Evolutionary conservation across 2,113 vertebrate species (phyloP).

Genomic region (Esox niger): DNA sequence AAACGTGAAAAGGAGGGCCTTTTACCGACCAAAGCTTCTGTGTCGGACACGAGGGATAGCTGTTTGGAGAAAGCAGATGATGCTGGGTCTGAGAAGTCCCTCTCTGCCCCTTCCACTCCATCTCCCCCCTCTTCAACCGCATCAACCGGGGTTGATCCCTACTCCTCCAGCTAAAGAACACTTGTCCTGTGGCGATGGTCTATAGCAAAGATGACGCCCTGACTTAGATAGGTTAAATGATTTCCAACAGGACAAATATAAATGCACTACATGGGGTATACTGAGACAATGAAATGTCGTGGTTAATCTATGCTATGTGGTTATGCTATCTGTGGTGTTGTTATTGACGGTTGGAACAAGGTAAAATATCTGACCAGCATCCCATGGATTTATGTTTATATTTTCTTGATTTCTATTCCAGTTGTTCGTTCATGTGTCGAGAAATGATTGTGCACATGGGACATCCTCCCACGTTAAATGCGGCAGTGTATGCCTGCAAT

Average conservation of each 20-base stretch:
- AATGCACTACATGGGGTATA: too few species aligned
- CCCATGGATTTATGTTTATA: conserved; percentile 14
- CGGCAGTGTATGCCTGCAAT: conserved; percentile 24
- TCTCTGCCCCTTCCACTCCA: conserved; percentile 83
- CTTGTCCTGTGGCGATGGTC: conserved; percentile 24
- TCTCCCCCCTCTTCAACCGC: conserved; percentile 82
- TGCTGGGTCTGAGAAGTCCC: conserved; percentile 85
- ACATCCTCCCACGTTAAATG: conserved; percentile 23
- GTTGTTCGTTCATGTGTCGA: conserved; percentile 3
- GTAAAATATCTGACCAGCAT: conserved; percentile 16
- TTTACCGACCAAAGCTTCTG: conserved; percentile 77
- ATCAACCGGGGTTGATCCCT: conserved; percentile 77
- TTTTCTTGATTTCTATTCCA: conserved; percentile 20
- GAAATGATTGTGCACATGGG: conserved; percentile 2
- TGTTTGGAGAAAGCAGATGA: conserved; percentile 86
- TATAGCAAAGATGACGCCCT: conserved; percentile 32
- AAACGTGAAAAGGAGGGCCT: conserved; percentile 95
- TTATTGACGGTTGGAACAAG: conserved; percentile 8
- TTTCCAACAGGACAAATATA: too few species aligned
- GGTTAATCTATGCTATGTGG: conserved; percentile 13
- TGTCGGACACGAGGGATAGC: conserved; percentile 73
- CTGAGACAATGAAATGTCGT: conserved; percentile 7
- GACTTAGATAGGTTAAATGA: background rate
- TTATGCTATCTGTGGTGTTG: conserved; percentile 39
- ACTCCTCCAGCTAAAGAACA: conserved; percentile 79